These are phyloP conservation scores for Polypedilum vanderplanki DNA, from an alignment of 1,140 invertebrate species.

Conservation along the genomic window DNA sequence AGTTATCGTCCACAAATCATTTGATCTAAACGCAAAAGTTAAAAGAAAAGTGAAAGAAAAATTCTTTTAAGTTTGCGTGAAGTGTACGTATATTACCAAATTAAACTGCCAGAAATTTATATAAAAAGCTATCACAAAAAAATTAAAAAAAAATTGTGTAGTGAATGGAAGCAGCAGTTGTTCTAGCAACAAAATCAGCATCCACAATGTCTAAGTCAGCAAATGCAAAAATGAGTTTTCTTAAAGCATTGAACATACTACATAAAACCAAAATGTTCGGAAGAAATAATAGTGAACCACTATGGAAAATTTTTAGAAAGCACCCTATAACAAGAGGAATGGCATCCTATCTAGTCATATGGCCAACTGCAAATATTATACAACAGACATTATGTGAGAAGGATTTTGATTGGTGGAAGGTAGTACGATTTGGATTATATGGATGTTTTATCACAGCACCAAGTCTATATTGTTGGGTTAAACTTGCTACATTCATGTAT, in stretches of 20 bases:
- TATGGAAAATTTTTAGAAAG: constrained; percentile 5
- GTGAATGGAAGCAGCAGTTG: not conserved
- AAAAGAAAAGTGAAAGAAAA: not conserved
- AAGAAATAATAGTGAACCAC: not conserved
- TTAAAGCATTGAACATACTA: not conserved
- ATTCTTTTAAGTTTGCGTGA: constrained; percentile 1
- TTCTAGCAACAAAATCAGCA: not conserved
- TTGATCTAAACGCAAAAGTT: constrained; percentile 13
- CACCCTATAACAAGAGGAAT: constrained; percentile 53
- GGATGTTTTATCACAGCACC: constrained; percentile 66
- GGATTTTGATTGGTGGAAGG: constrained; percentile 51
- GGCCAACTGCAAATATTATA: constrained; percentile 58
- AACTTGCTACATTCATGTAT: constrained; percentile 54
- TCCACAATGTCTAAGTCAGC: not conserved
- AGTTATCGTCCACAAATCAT: not conserved
- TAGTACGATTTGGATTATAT: constrained; percentile 58
- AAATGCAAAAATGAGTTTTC: not conserved
- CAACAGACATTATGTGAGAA: constrained; percentile 47
- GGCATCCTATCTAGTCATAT: constrained; percentile 62
- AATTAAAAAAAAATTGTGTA: not conserved
- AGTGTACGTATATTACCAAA: not conserved
- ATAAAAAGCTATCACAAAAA: not conserved
- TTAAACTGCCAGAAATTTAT: not conserved
- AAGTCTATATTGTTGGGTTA: constrained; percentile 63
- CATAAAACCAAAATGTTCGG: not conserved